Base-by-base conservation (phyloP, 1,140 invertebrate species). In the Carposina sasakii region DNA sequence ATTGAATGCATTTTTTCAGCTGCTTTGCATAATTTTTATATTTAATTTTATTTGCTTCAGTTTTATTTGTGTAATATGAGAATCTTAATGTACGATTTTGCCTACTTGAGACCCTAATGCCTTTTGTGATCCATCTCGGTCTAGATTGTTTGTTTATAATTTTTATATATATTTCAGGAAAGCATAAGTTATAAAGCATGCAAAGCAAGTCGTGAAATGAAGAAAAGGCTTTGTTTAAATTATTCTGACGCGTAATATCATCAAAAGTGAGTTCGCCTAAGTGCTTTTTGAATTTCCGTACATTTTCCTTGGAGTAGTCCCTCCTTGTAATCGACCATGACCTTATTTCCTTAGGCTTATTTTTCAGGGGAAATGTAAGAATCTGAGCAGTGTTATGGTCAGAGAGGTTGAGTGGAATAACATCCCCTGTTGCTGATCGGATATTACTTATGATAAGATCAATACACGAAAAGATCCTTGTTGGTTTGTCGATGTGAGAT, bases 1-100 rank as follows among this genome's bases (percentile, higher is more conserved):
- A 10, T n/a, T 4, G 16, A 8, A 47, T 17, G 1, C 3, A 10
- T 19, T 36, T 36, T 47, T 47, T 37, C 20, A 47, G 17, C 5
- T 17, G 1, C 13, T 47, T 47, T 24, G 13, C 45, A 37, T 47
- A 47, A 9, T 3, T 17, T 36, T 47, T 47, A n/a, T 37, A 37
- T 17, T 36, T n/a, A n/a, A n/a, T 12, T 4, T 37, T 36, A 6
- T 20, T 28, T 4, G 36, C 6, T 15, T 12, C 10, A 22, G 37
- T 17, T 17, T 47, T 24, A 8, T 39, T 24, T 19, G 19, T 12
- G 13, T 16, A 13, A 2, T 10, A 9, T 19, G 26, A 16, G 15
- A 9, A 37, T 37, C 19, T 47, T 26, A 47, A 19, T 0, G 39
- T 3, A 12, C 45, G 15, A 26, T 47, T 47, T n/a, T 47, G 33